Base-by-base conservation (phyloP, 2,113 vertebrate species). In the Semnornis frantzii region DNA sequence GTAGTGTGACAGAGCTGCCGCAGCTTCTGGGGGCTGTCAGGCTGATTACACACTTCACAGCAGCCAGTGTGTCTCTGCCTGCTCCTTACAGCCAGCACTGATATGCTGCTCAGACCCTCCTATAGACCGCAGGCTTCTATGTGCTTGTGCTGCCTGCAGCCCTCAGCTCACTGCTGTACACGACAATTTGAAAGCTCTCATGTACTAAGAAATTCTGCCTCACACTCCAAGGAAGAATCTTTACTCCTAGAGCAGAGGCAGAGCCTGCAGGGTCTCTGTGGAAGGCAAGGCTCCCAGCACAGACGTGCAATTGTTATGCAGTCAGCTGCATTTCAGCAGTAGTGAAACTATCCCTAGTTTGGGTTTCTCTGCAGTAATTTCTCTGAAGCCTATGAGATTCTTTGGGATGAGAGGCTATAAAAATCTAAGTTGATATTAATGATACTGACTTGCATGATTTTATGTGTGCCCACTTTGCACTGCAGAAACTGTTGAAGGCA, bases 11-110 rank as follows among this genome's bases (percentile, higher is more conserved):
- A 55, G 93, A 48, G 82, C 66, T 78, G 85, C 34, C 8, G 78
- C 63, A 39, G 2, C 27, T 93, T 85, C 89, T 69, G 65, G 50
- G 82, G 91, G 62, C 91, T 94, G 79, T 81, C 89, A 83, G n/a
- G 74, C 60, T 84, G 85, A 93, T 93, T 87, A 66, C 87, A 85
- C 3, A 25, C 92, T 92, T 93, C 79, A 91, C 63, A 90, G 2
- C 85, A 93, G 85, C 78, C 37, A 3, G n/a, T 16, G 46, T 48
- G 82, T 7, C 90, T 78, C 70, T 90, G 92, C 88, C 83, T 80
- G 75, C 92, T 86, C 65, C 94, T 92, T 11, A 20, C 65, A 72
- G 72, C 23, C 24, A 85, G 82, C 82, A 39, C 87, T 62, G 82
- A 81, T 78, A 73, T 6, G 74, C 66, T 77, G 72, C 7, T 52